phyloP scores from a whole-genome alignment of 2,888 invertebrate species.

The Diplolepis rosae region DNA sequence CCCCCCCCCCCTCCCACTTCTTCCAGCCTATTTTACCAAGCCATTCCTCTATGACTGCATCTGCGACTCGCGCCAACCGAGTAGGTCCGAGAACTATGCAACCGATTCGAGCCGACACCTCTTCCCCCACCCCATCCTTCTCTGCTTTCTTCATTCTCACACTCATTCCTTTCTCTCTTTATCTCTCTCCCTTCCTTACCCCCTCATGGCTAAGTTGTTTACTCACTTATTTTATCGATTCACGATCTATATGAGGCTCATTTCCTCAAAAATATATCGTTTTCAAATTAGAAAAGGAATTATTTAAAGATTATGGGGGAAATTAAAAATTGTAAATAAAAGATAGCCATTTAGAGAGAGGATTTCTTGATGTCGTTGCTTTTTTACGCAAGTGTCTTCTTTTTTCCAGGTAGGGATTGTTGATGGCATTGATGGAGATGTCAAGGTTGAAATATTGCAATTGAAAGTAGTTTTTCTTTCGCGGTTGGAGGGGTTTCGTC shows the following conservation, averaged over 20 bases:
- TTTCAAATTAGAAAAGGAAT: background rate
- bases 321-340: background rate
- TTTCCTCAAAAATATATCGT: background rate
- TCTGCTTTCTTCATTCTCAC: background rate
- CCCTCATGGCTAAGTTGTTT: conserved; percentile 41
- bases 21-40: conserved; percentile 40
- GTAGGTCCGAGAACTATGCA: conserved; percentile 35
- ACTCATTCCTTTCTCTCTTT: conserved; percentile 8
- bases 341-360: background rate
- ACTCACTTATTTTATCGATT: conserved; percentile 15
- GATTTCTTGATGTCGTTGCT: background rate
- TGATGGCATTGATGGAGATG: conserved; percentile 27
- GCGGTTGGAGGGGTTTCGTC: conserved; percentile 25
- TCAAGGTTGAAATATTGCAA: conserved; percentile 27
- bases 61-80: conserved; percentile 36
- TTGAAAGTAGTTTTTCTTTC: conserved; percentile 30
- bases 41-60: conserved; percentile 42
- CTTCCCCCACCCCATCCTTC: conserved; percentile 31
- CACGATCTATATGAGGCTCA: background rate
- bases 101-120: conserved; percentile 35
- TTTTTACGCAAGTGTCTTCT: conserved; percentile 19
- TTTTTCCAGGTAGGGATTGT: conserved; percentile 20
- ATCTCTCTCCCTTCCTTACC: conserved; percentile 36
- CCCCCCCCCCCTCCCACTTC: conserved; percentile 37
- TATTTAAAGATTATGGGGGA: background rate